phyloP scores from a whole-genome alignment of 2,797 vertebrate genomes.

The Delichon dasypus region DNA sequence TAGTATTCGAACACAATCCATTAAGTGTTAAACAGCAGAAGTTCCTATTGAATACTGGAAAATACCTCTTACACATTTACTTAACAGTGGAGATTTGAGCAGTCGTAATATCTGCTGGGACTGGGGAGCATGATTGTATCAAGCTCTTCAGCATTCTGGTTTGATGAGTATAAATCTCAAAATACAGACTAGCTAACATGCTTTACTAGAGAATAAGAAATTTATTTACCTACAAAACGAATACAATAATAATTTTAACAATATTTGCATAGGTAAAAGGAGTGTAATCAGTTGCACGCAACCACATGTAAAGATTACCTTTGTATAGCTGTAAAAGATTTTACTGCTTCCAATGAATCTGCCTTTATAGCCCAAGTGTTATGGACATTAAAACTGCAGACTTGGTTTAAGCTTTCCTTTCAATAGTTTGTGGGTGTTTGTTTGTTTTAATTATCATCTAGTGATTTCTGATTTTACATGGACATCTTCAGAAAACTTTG shows the following conservation, averaged over 20 bases:
- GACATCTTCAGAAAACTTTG: not conserved
- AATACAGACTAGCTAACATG: not conserved
- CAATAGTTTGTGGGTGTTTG: not conserved
- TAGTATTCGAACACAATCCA: not conserved
- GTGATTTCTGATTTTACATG: not conserved
- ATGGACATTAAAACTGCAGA: not conserved
- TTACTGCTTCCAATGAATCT: not conserved
- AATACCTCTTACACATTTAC: not conserved
- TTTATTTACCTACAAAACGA: not conserved
- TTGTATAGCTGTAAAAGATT: not conserved
- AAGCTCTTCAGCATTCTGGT: not conserved
- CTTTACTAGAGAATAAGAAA: not conserved
- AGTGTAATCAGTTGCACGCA: not conserved
- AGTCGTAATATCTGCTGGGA: not conserved
- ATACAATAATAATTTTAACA: not conserved
- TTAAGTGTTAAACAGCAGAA: not conserved
- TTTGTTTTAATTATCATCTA: not conserved
- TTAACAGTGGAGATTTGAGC: not conserved
- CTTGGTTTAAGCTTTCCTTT: not conserved
- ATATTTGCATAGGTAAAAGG: not conserved
- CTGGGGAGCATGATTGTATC: not conserved
- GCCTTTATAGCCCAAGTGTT: not conserved
- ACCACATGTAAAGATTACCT: not conserved
- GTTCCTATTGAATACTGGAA: not conserved
- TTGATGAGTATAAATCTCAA: not conserved